Evolutionary conservation across 1,140 invertebrate genomes (phyloP), one percentile per base, ranked within the genome.

Genomic region (Drosophila albomicans): DNA sequence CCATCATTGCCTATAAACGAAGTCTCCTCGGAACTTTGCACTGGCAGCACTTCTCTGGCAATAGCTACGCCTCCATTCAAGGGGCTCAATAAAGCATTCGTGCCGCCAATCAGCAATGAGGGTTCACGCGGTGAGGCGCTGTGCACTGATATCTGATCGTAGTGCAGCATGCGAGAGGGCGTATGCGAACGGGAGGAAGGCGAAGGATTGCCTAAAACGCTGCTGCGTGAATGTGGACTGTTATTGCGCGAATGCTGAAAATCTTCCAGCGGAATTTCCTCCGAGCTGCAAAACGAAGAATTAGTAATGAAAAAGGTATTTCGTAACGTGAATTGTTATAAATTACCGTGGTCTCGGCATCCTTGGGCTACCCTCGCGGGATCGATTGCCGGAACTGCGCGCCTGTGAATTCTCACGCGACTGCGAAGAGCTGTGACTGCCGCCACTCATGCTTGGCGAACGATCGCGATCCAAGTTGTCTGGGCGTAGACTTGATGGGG

Each of bases 181-280:
- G 92, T 93, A 64, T 91, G 87, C 4, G 90, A 91, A 35, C 92
- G 80, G 16, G 92, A 92, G 45, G 87, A 79, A 13, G 89, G 75
- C 67, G 81, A 90, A 6, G 76, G 73, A 38, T 85, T 73, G 0
- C 68, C 72, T 6, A 67, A 30, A 28, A 10, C 35, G 35, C 30
- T 48, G 30, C 59, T 46, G 8, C 92, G 80, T 3, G 87, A 81
- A 43, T 91, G 84, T n/a, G 92, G 92, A 61, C 91, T 92, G 51
- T 87, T 92, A 51, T 78, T 92, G 16, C 91, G 89, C 1, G 92
- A 92, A 57, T 92, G 91, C 56, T 94, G 94, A 91, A 96, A 96
- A 79, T 96, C 96, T 90, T 98, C 97, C 3, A 98, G 87, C 0
- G 97, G 97, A 43, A 98, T 98, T 84, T 98, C 97, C 87, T 96